These are phyloP conservation scores for Cebus imitator DNA, from an alignment of 2,113 vertebrate genomes.

Conservation along the genomic window DNA sequence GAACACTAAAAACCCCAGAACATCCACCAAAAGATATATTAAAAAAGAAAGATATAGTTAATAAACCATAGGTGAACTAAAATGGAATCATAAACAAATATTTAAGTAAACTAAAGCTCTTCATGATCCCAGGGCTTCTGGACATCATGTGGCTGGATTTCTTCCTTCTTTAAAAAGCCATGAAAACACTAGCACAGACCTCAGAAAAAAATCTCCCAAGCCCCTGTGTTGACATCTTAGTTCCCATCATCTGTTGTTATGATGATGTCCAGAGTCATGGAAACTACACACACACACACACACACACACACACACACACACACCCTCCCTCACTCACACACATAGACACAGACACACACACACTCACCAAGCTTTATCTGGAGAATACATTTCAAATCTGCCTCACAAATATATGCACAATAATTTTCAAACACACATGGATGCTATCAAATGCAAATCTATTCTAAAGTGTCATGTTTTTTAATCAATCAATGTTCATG, in stretches of 20 bases:
- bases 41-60: not conserved
- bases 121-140: not conserved
- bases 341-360: not conserved
- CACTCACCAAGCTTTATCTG: not conserved
- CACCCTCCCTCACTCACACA: not conserved
- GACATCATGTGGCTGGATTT: not conserved
- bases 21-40: not conserved
- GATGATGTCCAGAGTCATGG: not conserved
- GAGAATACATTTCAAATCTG: not conserved
- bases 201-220: not conserved
- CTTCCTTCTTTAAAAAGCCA: not conserved
- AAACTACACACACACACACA: not conserved
- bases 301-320: not conserved
- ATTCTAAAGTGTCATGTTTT: constrained; percentile 22
- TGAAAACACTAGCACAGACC: not conserved
- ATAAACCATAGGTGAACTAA: not conserved
- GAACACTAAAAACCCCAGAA: not conserved
- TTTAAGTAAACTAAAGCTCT: not conserved
- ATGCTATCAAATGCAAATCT: not conserved
- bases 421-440: not conserved
- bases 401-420: not conserved
- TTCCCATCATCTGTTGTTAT: not conserved
- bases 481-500: not conserved
- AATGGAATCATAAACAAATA: not conserved
- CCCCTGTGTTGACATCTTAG: not conserved